These are phyloP conservation scores for Ganaspis sp. DNA, from an alignment of 1,140 invertebrate genomes.

Conservation along the genomic window DNA sequence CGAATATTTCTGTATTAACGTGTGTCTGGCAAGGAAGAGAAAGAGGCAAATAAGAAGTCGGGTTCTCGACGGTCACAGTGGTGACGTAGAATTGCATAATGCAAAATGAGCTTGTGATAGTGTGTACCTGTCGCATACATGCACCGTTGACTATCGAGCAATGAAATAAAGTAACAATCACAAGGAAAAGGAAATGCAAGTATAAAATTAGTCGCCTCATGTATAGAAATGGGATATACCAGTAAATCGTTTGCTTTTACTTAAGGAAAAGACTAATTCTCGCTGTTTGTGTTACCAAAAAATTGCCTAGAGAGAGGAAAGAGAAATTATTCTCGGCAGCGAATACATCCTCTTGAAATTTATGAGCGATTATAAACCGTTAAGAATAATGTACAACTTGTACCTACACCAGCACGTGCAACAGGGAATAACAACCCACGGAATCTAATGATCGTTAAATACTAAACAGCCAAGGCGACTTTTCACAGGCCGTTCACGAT, in stretches of 20 bases:
- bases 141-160: not conserved
- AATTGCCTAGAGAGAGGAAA: not conserved
- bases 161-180: conserved; percentile 20
- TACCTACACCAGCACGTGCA: conserved; percentile 38
- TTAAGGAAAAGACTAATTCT: not conserved
- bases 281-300: not conserved
- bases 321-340: not conserved
- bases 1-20: conserved; percentile 6
- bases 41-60: not conserved
- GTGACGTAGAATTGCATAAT: conserved; percentile 28
- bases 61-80: not conserved
- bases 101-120: not conserved
- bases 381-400: conserved; percentile 29
- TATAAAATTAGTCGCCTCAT: not conserved
- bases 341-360: conserved; percentile 14
- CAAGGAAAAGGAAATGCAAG: conserved; percentile 14
- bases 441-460: conserved; percentile 25
- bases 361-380: conserved; percentile 28
- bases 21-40: conserved; percentile 3
- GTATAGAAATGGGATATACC: conserved; percentile 4
- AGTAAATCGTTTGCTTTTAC: not conserved
- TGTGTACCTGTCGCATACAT: not conserved
- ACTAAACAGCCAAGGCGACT: not conserved
- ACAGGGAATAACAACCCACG: conserved; percentile 15
- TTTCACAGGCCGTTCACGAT: conserved; percentile 16